Evolutionary conservation across 2,113 vertebrate species (phyloP).

Genomic region (Glareola pratincola): DNA sequence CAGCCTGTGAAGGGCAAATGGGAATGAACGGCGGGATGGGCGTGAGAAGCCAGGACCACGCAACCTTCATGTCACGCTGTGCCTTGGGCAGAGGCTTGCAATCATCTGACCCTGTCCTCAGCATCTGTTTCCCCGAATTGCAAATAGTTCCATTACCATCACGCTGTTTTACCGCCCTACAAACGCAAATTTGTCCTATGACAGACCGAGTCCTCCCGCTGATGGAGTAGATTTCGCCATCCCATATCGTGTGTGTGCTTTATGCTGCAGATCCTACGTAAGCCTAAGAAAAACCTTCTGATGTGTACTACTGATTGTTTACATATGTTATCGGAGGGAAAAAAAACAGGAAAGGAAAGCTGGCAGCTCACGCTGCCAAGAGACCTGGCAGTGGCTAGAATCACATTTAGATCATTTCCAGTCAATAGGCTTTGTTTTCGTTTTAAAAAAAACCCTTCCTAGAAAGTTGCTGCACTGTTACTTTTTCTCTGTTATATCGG

Average conservation of each 20-base stretch:
- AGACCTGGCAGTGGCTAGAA: constrained; percentile 15
- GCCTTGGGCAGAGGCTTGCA: constrained; percentile 18
- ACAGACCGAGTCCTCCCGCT: neutral
- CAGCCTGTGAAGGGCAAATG: neutral
- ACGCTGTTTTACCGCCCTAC: neutral
- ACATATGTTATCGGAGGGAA: constrained; percentile 31
- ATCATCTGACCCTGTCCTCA: constrained; percentile 41
- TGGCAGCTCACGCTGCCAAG: constrained; percentile 12
- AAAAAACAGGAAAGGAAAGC: constrained; percentile 49
- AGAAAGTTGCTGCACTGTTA: constrained; percentile 17
- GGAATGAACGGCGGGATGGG: neutral
- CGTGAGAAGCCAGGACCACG: neutral
- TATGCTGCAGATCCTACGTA: constrained; percentile 1
- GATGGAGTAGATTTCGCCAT: constrained; percentile 32
- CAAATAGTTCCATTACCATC: constrained; percentile 14
- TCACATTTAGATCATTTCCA: constrained; percentile 46
- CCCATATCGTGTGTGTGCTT: neutral
- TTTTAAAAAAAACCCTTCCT: neutral
- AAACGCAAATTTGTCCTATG: constrained; percentile 6
- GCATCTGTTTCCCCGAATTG: constrained; percentile 31
- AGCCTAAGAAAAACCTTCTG: neutral
- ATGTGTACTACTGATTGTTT: constrained; percentile 52
- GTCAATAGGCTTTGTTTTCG: constrained; percentile 29
- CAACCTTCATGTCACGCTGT: constrained; percentile 6
- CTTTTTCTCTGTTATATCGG: constrained; percentile 9